A percentile compares a stretch with the other conserved stretches of the same genome.
phyloP scores from a whole-genome alignment of 2,888 invertebrate genomes.

The Parapristionchus giblindavisi region DNA sequence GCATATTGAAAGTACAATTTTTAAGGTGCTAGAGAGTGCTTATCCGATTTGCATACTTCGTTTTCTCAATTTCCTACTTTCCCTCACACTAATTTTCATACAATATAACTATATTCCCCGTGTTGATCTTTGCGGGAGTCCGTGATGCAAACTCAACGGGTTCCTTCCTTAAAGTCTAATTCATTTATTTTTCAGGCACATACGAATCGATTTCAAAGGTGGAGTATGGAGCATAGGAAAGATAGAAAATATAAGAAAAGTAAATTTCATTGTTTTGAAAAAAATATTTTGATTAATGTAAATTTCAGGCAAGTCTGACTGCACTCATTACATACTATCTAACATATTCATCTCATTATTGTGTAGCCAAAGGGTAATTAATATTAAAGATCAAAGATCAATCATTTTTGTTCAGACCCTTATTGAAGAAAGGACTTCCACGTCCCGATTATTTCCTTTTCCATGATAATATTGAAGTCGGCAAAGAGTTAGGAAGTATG shows the following conservation, averaged over 20 bases:
- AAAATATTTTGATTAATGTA: background rate
- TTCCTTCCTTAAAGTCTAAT: no score
- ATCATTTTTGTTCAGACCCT: background rate
- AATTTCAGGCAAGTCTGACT: conserved; percentile 11
- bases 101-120: no score
- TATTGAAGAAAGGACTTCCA: background rate
- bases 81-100: no score
- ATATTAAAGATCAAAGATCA: no score
- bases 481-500: conserved; percentile 27
- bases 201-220: conserved; percentile 17
- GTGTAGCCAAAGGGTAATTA: background rate
- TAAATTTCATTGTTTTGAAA: background rate
- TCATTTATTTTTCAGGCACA: conserved; percentile 3
- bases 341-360: background rate
- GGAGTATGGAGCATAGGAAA: background rate
- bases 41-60: no score
- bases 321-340: conserved; percentile 21
- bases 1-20: no score
- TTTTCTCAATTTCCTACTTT: no score
- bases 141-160: no score
- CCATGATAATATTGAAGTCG: conserved; percentile 22
- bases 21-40: no score
- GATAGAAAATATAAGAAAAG: background rate
- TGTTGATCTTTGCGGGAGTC: no score
- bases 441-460: conserved; percentile 24